phyloP scores from a whole-genome alignment of 2,888 invertebrate genomes.

The Nasonovia ribisnigri region DNA sequence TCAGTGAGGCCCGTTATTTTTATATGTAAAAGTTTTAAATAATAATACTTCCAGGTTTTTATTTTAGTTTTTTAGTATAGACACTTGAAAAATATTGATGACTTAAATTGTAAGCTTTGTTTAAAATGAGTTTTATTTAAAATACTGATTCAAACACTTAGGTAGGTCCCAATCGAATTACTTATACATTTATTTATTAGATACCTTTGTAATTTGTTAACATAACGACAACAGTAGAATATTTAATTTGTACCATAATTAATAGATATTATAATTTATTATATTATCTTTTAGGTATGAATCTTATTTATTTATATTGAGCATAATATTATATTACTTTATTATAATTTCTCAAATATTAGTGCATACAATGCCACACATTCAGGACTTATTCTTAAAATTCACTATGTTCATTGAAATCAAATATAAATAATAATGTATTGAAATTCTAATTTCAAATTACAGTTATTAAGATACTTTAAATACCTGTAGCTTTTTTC shows the following conservation, averaged over 20 bases:
- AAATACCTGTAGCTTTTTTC: conserved; percentile 36
- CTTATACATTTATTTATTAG: not conserved
- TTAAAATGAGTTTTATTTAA: not conserved
- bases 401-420: not conserved
- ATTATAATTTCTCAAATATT: not conserved
- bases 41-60: not conserved
- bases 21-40: not conserved
- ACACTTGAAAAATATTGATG: not conserved
- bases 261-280: not conserved
- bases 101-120: not conserved
- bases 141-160: not conserved
- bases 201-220: not conserved
- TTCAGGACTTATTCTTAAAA: not conserved
- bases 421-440: not conserved
- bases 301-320: not conserved
- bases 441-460: not conserved
- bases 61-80: not conserved
- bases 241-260: not conserved
- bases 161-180: not conserved
- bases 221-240: not conserved
- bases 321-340: no score
- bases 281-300: not conserved
- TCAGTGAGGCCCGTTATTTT: not conserved
- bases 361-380: not conserved
- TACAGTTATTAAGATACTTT: not conserved